Percentiles rank a stretch among this genome's conserved stretches.
Conservation (phyloP, 2,888 invertebrate species). For the Ptilodon capucinus region DNA sequence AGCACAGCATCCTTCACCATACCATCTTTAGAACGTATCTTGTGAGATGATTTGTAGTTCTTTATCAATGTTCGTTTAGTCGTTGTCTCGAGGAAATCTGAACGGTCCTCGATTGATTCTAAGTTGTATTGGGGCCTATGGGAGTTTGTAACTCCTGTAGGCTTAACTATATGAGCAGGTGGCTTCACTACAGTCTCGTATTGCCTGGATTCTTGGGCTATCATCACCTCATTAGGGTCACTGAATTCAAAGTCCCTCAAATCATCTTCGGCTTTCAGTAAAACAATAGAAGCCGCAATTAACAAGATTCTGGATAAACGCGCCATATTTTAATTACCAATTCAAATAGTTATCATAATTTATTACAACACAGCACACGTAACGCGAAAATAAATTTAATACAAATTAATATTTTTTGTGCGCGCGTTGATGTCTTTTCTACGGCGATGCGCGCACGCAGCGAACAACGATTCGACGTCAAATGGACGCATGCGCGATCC, state of each 20-base stretch:
- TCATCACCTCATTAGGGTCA: slow-evolving; percentile 69
- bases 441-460: slow-evolving; percentile 59
- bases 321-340: slow-evolving; percentile 43
- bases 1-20: slow-evolving; percentile 79
- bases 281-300: slow-evolving; percentile 39
- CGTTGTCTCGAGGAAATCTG: slow-evolving; percentile 48
- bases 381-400: not conserved
- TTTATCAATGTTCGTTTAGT: slow-evolving; percentile 49
- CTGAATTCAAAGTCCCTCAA: slow-evolving; percentile 61
- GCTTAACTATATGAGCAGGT: slow-evolving; percentile 59
- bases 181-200: slow-evolving; percentile 66
- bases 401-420: not conserved
- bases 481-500: slow-evolving; percentile 58
- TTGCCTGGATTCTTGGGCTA: slow-evolving; percentile 72
- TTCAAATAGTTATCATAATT: not conserved
- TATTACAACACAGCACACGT: not conserved
- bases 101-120: slow-evolving; percentile 67
- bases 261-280: slow-evolving; percentile 50
- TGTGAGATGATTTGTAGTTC: slow-evolving; percentile 56
- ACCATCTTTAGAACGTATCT: slow-evolving; percentile 65
- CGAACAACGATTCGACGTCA: slow-evolving; percentile 52
- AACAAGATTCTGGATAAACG: slow-evolving; percentile 36
- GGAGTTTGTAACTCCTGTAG: slow-evolving; percentile 68
- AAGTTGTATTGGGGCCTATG: slow-evolving; percentile 74
- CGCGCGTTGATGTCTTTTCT: slow-evolving; percentile 44